Base-by-base conservation (phyloP, 2,797 vertebrate genomes). In the Chiropotes sagulatus region DNA sequence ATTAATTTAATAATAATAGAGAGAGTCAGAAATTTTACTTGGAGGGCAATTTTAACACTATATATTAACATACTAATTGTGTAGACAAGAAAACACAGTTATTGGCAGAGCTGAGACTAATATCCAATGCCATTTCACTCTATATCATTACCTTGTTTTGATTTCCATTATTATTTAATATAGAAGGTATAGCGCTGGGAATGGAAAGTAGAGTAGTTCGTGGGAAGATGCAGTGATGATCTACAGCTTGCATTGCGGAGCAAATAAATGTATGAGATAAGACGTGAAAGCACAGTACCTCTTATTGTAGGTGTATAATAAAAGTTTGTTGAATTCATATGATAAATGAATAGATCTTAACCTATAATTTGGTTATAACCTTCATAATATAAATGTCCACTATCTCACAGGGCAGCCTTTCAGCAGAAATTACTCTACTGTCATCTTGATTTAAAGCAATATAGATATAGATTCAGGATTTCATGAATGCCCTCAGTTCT, bases 361-460 rank as follows among this genome's bases (percentile, higher is more conserved):
- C 13, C 9, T 67, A 76, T 44, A 85, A 83, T 81, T 91, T 58
- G 64, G 61, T 52, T 44, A 83, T 95, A 81, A 86, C 4, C 4
- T 87, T 83, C 6, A 39, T 20, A 80, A 89, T 0, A 24, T 13
- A 88, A 80, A 83, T 76, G 24, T 83, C 30, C 24, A 39, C 1
- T 72, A 72, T 93, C 26, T 84, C 52, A 52, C 12, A 82, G 26
- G 39, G 52, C 28, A 80, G 44, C 4, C n/a, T 89, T 95, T 79
- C 6, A 91, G 26, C 52, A 95, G 24, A 84, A 76, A 93, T 87
- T 80, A 70, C 75, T 96, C 88, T 85, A 67, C 41, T 81, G 70
- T 73, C 48, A 54, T 26, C 24, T 95, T 80, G 72, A 95, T 78
- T 97, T 95, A 64, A 93, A 54, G 57, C 54, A 85, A 36, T 64